Evolutionary conservation across 2,888 invertebrate genomes (phyloP), one percentile per base, ranked within the genome.

Genomic region (Drosophila bunnanda): DNA sequence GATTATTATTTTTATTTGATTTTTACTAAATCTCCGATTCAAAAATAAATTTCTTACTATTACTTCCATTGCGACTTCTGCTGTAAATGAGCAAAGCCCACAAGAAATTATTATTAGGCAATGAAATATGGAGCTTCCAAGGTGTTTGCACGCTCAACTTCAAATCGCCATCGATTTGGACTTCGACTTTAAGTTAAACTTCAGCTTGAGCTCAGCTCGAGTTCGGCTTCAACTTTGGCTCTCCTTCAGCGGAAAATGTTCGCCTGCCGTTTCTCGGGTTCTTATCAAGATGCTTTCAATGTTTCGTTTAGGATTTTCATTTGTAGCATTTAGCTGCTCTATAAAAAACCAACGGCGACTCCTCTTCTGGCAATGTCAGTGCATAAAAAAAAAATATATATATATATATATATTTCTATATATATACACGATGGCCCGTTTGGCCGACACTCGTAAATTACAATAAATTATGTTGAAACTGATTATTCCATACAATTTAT

Each of bases 281-380:
- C 82, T 88, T 86, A 86, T 86, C 85, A 86, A 86, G 85, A 86
- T 86, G 85, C 85, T 84, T 86, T 81, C 88, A 87, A 88, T 86
- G 79, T 86, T 84, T 87, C 85, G 87, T 88, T 86, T 88, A 86
- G 89, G 84, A 86, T 87, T 86, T 86, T 87, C 85, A 86, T 86
- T 86, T 86, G 81, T 78, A 87, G 82, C 89, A 88, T 88, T 85
- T 86, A 88, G 79, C 79, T 78, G 79, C 78, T 82, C 84, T 80
- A 86, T 73, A 80, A 82, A 85, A 76, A 77, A 38, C 41, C 46
- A 32, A 39, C 43, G 55, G 61, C 55, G 62, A 56, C 71, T 56
- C 64, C 71, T 71, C 73, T 71, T 72, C 73, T 43, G 71, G 62
- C 86, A 82, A 85, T 86, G 83, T 78, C 79, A 76, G 79, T 78